A percentile compares a stretch with the other conserved stretches of the same genome.
Conservation (phyloP, 2,113 vertebrate species). For the Abramis brama region DNA sequence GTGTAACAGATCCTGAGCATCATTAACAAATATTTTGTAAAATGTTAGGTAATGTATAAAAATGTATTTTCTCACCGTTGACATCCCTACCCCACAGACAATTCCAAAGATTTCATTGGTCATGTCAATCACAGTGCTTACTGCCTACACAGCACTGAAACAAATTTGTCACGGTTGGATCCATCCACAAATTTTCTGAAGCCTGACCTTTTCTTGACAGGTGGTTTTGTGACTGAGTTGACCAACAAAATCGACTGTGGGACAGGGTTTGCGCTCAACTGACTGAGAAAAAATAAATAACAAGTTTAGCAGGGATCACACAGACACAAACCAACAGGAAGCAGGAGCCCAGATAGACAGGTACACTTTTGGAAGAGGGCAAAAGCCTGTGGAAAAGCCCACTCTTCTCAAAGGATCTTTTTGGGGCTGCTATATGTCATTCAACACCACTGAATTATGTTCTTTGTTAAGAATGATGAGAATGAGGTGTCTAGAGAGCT, state of each 20-base stretch:
- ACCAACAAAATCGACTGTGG: neutral
- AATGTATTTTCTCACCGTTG: no score
- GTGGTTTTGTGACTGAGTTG: neutral
- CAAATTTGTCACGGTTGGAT: neutral
- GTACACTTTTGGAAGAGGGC: neutral
- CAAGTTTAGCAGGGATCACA: neutral
- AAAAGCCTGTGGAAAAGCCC: neutral
- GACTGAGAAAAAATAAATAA: neutral
- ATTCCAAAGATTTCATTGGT: no score
- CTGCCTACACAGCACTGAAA: no score
- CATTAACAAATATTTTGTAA: no score
- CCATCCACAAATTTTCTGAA: neutral
- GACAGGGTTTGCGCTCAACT: neutral
- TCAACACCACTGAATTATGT: constrained; percentile 78
- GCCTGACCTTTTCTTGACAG: neutral
- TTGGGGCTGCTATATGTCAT: constrained; percentile 71
- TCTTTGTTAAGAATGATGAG: constrained; percentile 15
- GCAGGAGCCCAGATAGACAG: neutral
- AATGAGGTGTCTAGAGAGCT: constrained; percentile 17
- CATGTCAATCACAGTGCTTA: no score
- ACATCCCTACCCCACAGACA: no score
- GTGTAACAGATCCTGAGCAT: no score
- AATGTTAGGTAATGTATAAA: no score
- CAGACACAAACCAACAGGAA: constrained; percentile 44
- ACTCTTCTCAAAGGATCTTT: constrained; percentile 64